phyloP scores from a whole-genome alignment of 2,888 invertebrate genomes.

The Podotricha telesiphe region DNA sequence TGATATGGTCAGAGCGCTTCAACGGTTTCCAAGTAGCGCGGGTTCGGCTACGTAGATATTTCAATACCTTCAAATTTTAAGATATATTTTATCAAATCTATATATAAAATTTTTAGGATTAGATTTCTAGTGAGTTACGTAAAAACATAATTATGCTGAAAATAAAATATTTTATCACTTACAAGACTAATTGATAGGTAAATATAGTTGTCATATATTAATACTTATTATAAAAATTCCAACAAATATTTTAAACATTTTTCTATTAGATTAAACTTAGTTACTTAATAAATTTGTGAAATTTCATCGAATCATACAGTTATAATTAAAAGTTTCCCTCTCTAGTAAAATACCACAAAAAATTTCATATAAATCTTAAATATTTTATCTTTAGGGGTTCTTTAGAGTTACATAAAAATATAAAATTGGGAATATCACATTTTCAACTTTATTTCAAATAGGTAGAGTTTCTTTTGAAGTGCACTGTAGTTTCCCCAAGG shows the following conservation, averaged over 20 bases:
- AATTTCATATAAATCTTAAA: constrained; percentile 16
- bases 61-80: too few species aligned
- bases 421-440: not conserved
- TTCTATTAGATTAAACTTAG: not conserved
- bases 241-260: not conserved
- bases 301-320: not conserved
- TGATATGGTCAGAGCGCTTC: too few species aligned
- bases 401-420: constrained; percentile 17
- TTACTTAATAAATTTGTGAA: not conserved
- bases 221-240: not conserved
- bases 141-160: too few species aligned
- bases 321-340: constrained; percentile 8
- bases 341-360: not conserved
- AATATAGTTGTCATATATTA: not conserved
- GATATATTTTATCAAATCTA: too few species aligned
- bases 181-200: too few species aligned
- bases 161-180: too few species aligned
- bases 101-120: too few species aligned
- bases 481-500: constrained; percentile 1
- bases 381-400: constrained; percentile 14
- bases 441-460: not conserved
- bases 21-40: too few species aligned
- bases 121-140: too few species aligned
- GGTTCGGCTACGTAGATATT: too few species aligned
- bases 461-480: constrained; percentile 15